Conservation (phyloP, 1,140 invertebrate species). For the Theocolax elegans region DNA sequence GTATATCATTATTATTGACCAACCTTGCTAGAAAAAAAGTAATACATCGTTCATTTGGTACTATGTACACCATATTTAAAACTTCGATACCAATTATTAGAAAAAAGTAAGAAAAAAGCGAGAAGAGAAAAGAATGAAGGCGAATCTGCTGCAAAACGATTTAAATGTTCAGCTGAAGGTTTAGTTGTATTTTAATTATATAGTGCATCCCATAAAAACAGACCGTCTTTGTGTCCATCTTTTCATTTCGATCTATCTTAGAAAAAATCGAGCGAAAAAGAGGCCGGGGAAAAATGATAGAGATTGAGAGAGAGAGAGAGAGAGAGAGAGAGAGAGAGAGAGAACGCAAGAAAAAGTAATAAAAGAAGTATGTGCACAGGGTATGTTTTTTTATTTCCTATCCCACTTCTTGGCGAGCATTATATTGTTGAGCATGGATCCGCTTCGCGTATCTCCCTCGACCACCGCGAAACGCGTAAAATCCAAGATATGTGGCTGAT, state of each 20-base stretch:
- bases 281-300: constrained; percentile 46
- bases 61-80: too few relatives aligned
- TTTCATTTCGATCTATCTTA: too few relatives aligned
- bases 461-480: constrained; percentile 55
- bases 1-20: too few relatives aligned
- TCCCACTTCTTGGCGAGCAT: constrained; percentile 51
- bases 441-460: constrained; percentile 50
- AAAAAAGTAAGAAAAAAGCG: constrained; percentile 26
- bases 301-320: constrained; percentile 44
- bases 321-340: constrained; percentile 42
- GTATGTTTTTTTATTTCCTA: constrained; percentile 35
- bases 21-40: too few relatives aligned
- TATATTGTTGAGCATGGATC: constrained; percentile 52
- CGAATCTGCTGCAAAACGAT: constrained; percentile 37
- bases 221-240: too few relatives aligned
- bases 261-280: constrained; percentile 44
- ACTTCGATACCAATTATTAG: constrained; percentile 40
- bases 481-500: constrained; percentile 56
- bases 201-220: constrained; percentile 53
- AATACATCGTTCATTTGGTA: neutral
- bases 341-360: constrained; percentile 44
- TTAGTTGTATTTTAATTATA: constrained; percentile 67
- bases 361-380: constrained; percentile 45
- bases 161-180: constrained; percentile 51
- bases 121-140: constrained; percentile 37